Percentiles rank a stretch among this genome's conserved stretches.
Conservation (phyloP, 2,888 invertebrate genomes). For the Tiliacea citrago region DNA sequence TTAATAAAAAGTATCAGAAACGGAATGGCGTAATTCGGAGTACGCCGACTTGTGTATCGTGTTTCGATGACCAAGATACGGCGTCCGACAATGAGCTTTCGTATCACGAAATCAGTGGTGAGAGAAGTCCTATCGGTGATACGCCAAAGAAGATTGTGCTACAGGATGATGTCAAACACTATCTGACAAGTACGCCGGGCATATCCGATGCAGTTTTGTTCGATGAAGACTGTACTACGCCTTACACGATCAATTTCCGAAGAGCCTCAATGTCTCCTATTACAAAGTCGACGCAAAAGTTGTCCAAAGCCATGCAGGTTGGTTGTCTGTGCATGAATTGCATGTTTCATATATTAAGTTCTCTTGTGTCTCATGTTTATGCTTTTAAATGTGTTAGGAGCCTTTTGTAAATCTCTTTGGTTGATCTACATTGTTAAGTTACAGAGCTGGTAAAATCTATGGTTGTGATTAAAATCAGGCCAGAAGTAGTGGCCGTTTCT, state of each 20-base stretch:
- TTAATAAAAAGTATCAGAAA: conserved; percentile 87
- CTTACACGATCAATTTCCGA: conserved; percentile 87
- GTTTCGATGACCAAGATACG: conserved; percentile 85
- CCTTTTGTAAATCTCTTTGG: conserved; percentile 6
- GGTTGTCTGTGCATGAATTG: conserved; percentile 71
- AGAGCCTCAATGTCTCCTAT: conserved; percentile 97
- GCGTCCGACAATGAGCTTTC: conserved; percentile 75
- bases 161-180: conserved; percentile 74
- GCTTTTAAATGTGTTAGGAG: conserved; percentile 47
- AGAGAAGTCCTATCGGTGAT: conserved; percentile 62
- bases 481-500: not conserved
- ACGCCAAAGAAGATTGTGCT: conserved; percentile 79
- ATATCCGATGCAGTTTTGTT: conserved; percentile 75
- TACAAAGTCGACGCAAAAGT: conserved; percentile 96
- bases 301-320: conserved; percentile 98
- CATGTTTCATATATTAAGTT: conserved; percentile 56
- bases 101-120: conserved; percentile 55
- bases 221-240: conserved; percentile 82
- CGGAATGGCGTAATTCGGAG: conserved; percentile 75
- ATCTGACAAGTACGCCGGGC: conserved; percentile 88
- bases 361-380: conserved; percentile 27
- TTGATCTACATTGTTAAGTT: not conserved
- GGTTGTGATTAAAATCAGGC: not conserved
- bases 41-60: conserved; percentile 87
- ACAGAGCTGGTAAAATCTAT: not conserved